Base-by-base conservation (phyloP, 1,140 invertebrate species). In the Euwallacea fornicatus region DNA sequence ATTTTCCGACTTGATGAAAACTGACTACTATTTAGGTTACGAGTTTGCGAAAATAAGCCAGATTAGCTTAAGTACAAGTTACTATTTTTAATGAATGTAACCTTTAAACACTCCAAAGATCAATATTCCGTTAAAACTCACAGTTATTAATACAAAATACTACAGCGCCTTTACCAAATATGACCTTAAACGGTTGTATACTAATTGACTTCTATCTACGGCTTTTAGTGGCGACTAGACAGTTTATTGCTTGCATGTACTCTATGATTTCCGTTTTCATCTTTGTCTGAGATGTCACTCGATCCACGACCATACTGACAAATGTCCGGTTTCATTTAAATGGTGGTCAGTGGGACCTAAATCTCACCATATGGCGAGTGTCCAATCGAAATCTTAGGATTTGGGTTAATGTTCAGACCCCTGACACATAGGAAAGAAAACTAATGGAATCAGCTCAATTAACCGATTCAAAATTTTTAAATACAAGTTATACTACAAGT, bases 171-270 rank as follows among this genome's bases (percentile, higher is more conserved):
- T 68, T 59, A 68, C 66, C 66, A 68, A 68, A 68, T 68, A 68
- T 13, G 66, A 68, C 55, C 66, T 68, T 68, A 68, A 68, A 68
- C 66, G 56, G 66, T 47, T 60, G 66, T 68, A 68, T 68, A 68
- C 66, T 68, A 68, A 60, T 68, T 68, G 56, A 68, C 56, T 59
- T 68, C 55, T 68, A 59, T 68, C 44, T 60, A 68, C 21, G 56
- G 66, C 47, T 60, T 47, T 33, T 13, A 68, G 66, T 46, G 53
- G 44, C 66, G 66, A 60, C 66, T 33, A 60, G 55, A 68, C 66
- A 53, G 9, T 68, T 60, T 68, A 61, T 58, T 66, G 53, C 64
- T 56, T 56, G 64, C 64, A 56, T 66, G 64, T 58, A 66, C 64
- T 66, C 55, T 59, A 68, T 60, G 66, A 47, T 61, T 68, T 68